These are phyloP conservation scores for Stichodactyla helianthus DNA, from an alignment of 64 coral and sea anemone genomes.

Conservation along the genomic window DNA sequence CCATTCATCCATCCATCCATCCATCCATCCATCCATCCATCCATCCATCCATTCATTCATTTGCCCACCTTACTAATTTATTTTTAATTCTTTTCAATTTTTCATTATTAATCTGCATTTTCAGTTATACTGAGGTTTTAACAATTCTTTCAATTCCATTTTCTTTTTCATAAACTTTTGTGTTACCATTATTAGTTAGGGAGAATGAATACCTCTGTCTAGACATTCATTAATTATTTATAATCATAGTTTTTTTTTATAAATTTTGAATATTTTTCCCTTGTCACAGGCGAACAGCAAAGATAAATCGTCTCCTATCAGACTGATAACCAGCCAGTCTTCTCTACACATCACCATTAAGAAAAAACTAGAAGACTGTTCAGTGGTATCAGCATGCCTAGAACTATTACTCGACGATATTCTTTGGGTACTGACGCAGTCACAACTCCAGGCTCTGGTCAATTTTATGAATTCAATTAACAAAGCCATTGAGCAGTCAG, in stretches of 20 bases:
- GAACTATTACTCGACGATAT: slow-evolving; percentile 90
- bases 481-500: slow-evolving; percentile 46
- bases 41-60: no score
- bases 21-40: no score
- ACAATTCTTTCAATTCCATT: no score
- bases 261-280: not conserved
- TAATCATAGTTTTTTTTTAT: not conserved
- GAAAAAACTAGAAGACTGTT: slow-evolving; percentile 87
- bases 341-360: slow-evolving; percentile 86
- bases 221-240: no score
- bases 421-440: slow-evolving; percentile 90
- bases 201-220: no score
- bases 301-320: slow-evolving; percentile 60
- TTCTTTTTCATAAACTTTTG: no score
- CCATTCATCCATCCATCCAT: no score
- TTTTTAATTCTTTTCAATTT: no score
- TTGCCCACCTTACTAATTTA: no score
- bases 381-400: slow-evolving; percentile 74
- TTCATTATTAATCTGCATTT: no score
- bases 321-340: slow-evolving; percentile 86
- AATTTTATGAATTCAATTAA: slow-evolving; percentile 72
- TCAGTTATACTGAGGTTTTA: no score
- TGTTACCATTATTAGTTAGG: no score
- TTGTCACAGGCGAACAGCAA: slow-evolving; percentile 33
- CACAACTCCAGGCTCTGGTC: slow-evolving; percentile 70